Percentiles rank a stretch among this genome's conserved stretches.
phyloP scores from a whole-genome alignment of 2,888 invertebrate species.

The Phaedon cochleariae region DNA sequence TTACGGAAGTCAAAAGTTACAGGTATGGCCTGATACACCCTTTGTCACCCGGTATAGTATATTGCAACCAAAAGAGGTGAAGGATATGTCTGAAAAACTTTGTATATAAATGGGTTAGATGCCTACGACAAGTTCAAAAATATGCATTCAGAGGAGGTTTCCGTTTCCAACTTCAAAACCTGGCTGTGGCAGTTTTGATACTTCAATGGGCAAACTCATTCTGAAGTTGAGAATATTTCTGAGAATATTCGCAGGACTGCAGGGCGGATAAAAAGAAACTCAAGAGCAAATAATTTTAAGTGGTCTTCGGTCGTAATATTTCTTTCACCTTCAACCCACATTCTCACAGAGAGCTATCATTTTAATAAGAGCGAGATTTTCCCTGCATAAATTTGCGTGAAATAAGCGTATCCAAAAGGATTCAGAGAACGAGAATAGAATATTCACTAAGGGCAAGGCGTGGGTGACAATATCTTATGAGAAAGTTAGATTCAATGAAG shows the following conservation, averaged over 20 bases:
- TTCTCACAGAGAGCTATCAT: not conserved
- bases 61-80: no score
- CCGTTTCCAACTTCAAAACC: not conserved
- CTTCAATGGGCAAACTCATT: not conserved
- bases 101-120: no score
- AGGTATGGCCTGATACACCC: no score
- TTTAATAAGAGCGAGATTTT: not conserved
- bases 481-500: not conserved
- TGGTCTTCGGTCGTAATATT: not conserved
- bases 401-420: not conserved
- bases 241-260: not conserved
- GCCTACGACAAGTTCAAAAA: no score
- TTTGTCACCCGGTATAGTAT: no score
- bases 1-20: no score
- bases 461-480: not conserved
- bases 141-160: no score
- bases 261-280: not conserved
- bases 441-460: not conserved
- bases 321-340: not conserved
- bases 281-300: not conserved
- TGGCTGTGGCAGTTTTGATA: not conserved
- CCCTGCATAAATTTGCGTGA: not conserved
- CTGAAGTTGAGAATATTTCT: not conserved
- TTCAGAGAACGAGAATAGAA: not conserved
- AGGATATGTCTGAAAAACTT: no score